Percentiles rank a stretch among this genome's conserved stretches.
Conservation (phyloP, 2,888 invertebrate species). For the Xestoiulus laeticollis region DNA sequence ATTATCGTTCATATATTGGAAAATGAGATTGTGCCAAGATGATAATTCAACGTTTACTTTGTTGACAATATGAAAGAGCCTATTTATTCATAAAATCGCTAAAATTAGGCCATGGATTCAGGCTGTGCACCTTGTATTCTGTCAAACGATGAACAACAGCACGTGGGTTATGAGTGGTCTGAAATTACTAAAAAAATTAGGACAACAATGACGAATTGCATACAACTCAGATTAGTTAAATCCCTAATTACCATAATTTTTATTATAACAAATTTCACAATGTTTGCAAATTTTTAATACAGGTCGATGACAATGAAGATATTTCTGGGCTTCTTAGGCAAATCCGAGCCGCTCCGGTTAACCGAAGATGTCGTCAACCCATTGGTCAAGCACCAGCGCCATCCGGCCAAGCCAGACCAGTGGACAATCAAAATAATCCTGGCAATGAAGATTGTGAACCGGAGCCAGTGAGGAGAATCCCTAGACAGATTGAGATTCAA, state of each 20-base stretch:
- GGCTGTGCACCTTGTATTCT: not conserved
- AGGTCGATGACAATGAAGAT: not conserved
- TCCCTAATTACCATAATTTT: not conserved
- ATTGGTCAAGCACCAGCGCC: not conserved
- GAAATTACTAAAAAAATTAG: not conserved
- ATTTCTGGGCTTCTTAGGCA: not conserved
- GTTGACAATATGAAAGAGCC: not conserved
- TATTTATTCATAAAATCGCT: not conserved
- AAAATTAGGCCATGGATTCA: not conserved
- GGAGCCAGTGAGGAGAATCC: conserved; percentile 4
- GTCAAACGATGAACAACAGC: not conserved
- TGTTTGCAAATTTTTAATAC: not conserved
- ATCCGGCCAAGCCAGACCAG: not conserved
- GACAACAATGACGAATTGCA: not conserved
- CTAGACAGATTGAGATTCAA: not conserved
- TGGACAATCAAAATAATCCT: not conserved
- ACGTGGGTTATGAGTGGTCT: not conserved
- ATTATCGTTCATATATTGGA: no score
- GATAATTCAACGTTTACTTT: not conserved
- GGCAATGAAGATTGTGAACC: not conserved
- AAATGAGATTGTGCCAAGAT: no score
- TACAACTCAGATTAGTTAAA: not conserved
- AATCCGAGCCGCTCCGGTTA: conserved; percentile 7
- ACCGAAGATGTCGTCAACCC: not conserved
- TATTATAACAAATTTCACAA: not conserved